Percentiles rank a stretch among this genome's conserved stretches.
phyloP scores from a whole-genome alignment of 2,888 invertebrate genomes.

The Andricus quercusramuli region DNA sequence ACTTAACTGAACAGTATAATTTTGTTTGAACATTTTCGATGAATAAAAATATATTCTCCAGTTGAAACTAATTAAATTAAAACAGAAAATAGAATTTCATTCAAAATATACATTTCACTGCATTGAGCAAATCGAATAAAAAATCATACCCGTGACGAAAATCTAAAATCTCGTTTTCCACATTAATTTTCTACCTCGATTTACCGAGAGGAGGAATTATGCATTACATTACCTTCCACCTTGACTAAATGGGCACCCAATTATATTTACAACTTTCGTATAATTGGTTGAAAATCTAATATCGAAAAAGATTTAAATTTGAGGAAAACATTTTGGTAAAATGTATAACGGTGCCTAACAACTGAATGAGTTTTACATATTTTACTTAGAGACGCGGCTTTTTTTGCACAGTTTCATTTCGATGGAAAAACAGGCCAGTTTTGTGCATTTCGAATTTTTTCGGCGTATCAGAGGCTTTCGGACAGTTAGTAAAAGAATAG shows the following conservation, averaged over 20 bases:
- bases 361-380: background rate
- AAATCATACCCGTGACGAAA: background rate
- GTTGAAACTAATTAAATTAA: background rate
- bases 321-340: background rate
- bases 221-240: background rate
- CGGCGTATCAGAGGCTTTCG: background rate
- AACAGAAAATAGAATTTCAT: background rate
- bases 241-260: background rate
- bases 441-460: background rate
- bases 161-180: background rate
- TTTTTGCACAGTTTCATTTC: background rate
- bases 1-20: too few species aligned
- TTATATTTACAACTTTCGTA: background rate
- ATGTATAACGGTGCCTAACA: background rate
- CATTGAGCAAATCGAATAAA: background rate
- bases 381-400: background rate
- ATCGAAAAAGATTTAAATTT: background rate
- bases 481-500: conserved; percentile 38
- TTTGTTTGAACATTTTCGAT: too few species aligned
- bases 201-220: background rate
- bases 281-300: background rate
- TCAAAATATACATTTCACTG: background rate
- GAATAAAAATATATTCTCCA: background rate
- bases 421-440: background rate
- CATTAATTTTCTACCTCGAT: background rate